phyloP scores from a whole-genome alignment of 2,797 vertebrate species.

The Mus spretus region DNA sequence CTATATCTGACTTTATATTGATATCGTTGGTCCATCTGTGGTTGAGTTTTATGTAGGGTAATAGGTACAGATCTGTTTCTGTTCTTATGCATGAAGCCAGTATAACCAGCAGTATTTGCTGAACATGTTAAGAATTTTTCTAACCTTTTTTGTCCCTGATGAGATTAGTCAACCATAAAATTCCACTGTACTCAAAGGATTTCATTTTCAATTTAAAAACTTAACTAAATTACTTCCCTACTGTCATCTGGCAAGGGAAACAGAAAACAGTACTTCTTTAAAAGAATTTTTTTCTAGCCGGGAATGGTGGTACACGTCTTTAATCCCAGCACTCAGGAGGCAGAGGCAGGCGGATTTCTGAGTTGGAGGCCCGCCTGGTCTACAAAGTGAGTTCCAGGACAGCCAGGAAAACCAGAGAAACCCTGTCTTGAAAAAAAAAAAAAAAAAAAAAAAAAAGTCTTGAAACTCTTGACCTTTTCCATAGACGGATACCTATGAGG shows the following conservation, averaged over 20 bases:
- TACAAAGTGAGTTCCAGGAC: too few species aligned
- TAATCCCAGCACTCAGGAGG: too few species aligned
- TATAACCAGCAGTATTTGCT: not conserved
- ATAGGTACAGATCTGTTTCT: not conserved
- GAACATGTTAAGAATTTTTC: not conserved
- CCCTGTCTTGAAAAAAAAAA: not conserved
- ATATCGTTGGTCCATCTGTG: not conserved
- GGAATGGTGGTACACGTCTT: too few species aligned
- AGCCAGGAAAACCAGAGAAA: too few species aligned
- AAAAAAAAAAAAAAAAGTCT: not conserved
- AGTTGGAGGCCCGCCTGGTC: too few species aligned
- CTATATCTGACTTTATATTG: not conserved
- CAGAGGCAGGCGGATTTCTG: too few species aligned
- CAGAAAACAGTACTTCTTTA: conserved; percentile 35
- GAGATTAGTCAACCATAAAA: conserved; percentile 58
- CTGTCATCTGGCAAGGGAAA: conserved; percentile 37
- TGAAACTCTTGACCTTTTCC: not conserved
- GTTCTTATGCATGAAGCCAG: not conserved
- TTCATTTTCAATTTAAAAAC: not conserved
- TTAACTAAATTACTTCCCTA: conserved; percentile 50
- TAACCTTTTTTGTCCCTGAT: conserved; percentile 54
- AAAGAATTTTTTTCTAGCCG: conserved; percentile 36
- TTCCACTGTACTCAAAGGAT: conserved; percentile 60
- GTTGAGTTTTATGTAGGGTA: not conserved
- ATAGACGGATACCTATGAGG: not conserved